phyloP scores from a whole-genome alignment of 2,888 invertebrate species.

The Acanthosoma haemorrhoidale region DNA sequence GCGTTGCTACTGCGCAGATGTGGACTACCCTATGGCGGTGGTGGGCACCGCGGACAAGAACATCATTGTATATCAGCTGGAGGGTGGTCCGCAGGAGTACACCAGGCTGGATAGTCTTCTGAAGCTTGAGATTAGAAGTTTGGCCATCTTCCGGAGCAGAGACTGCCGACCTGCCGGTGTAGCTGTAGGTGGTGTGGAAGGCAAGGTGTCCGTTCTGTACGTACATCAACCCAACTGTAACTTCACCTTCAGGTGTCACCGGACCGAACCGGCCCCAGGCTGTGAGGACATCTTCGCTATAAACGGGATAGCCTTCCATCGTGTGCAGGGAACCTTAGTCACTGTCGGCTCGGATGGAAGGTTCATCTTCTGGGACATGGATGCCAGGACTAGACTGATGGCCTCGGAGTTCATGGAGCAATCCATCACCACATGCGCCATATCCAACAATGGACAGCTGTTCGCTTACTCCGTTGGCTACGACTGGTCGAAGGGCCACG shows the following conservation, averaged over 20 bases:
- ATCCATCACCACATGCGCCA: slow-evolving; percentile 84
- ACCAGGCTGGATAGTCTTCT: slow-evolving; percentile 88
- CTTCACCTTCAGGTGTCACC: slow-evolving; percentile 99
- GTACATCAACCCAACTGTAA: slow-evolving; percentile 94
- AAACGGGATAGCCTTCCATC: slow-evolving; percentile 95
- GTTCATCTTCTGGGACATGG: slow-evolving; percentile 99
- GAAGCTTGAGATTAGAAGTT: slow-evolving; percentile 91
- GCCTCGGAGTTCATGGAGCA: slow-evolving; percentile 93
- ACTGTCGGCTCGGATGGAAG: slow-evolving; percentile 97
- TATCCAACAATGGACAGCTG: slow-evolving; percentile 93
- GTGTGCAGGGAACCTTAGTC: slow-evolving; percentile 89
- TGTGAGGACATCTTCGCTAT: slow-evolving; percentile 75
- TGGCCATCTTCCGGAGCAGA: slow-evolving; percentile 93
- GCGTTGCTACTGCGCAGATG: slow-evolving; percentile 94
- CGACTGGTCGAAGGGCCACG: slow-evolving; percentile 98
- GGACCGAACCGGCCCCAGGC: slow-evolving; percentile 72
- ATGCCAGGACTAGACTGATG: slow-evolving; percentile 95
- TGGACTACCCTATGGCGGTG: slow-evolving; percentile 98
- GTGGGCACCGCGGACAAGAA: slow-evolving; percentile 91
- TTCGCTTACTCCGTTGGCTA: slow-evolving; percentile 97
- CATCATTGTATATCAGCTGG: slow-evolving; percentile 87
- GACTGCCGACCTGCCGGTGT: slow-evolving; percentile 85
- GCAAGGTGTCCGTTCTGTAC: slow-evolving; percentile 96
- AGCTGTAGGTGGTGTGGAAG: slow-evolving; percentile 93
- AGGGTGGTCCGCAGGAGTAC: slow-evolving; percentile 88